Conservation (phyloP, 1,140 invertebrate genomes). For the Hylaeus volcanicus region DNA sequence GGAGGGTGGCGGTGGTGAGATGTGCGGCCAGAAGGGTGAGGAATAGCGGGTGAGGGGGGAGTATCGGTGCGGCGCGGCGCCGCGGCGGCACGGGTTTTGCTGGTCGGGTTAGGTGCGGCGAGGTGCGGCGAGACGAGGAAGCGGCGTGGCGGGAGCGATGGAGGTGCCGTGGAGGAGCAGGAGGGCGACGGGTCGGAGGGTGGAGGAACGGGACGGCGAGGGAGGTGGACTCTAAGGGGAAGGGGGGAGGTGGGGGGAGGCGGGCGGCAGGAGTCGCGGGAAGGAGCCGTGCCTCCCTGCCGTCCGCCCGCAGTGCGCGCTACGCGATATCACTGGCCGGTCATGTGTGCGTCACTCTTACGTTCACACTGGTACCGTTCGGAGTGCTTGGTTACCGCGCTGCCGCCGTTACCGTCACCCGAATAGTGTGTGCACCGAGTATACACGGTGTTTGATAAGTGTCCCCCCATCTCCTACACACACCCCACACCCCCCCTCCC, state of each 20-base stretch:
- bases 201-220: constrained; percentile 13
- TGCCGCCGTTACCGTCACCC: constrained; percentile 47
- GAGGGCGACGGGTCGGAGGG: constrained; percentile 25
- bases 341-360: constrained; percentile 75
- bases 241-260: constrained; percentile 24
- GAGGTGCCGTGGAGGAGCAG: constrained; percentile 10
- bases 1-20: constrained; percentile 12
- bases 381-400: constrained; percentile 57
- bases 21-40: constrained; percentile 24
- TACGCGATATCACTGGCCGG: constrained; percentile 78
- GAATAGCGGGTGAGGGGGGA: not conserved
- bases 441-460: constrained; percentile 50
- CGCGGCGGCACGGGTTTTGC: not conserved
- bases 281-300: constrained; percentile 66
- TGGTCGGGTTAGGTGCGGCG: not conserved
- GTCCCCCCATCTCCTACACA: constrained; percentile 20
- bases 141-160: not conserved
- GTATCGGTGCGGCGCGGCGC: constrained; percentile 11
- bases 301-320: constrained; percentile 77
- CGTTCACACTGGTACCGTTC: constrained; percentile 64
- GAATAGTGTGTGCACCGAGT: constrained; percentile 46
- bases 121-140: not conserved
- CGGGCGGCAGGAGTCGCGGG: constrained; percentile 55
- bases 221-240: constrained; percentile 2
- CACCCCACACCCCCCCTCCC: too few relatives aligned